These are phyloP conservation scores for Galago senegalensis DNA, from an alignment of 2,797 vertebrate genomes.

Conservation along the genomic window DNA sequence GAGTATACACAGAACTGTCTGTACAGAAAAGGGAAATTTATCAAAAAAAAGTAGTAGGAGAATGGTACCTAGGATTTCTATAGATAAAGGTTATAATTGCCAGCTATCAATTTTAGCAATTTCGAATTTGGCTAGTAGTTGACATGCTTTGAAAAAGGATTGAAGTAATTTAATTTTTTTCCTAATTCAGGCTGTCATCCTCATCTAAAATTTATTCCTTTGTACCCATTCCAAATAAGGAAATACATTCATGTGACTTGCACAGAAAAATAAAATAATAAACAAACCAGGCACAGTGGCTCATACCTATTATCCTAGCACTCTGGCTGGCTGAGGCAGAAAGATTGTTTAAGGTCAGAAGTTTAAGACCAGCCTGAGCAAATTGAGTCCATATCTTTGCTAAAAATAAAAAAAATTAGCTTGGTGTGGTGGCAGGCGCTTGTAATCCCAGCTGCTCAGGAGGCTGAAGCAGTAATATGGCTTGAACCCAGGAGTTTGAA, in stretches of 20 bases:
- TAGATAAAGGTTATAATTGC: slow-evolving; percentile 5
- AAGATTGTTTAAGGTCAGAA: no score
- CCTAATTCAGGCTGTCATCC: background rate
- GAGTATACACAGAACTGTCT: background rate
- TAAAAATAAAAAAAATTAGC: no score
- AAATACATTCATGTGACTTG: background rate
- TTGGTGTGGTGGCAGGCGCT: no score
- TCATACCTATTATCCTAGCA: no score
- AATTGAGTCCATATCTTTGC: no score
- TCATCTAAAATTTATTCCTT: background rate
- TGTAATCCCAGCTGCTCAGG: no score
- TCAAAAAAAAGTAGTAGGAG: background rate
- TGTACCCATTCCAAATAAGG: background rate
- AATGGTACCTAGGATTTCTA: background rate
- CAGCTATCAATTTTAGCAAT: background rate
- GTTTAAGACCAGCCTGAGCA: no score
- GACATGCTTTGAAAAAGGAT: slow-evolving; percentile 54
- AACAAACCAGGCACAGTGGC: no score
- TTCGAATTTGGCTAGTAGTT: background rate
- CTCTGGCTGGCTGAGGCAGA: no score
- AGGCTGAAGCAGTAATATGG: no score
- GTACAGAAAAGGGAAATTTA: background rate
- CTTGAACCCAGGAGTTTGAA: no score
- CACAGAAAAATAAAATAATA: background rate
- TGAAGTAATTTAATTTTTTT: slow-evolving; percentile 21